Evolutionary conservation across 1,140 invertebrate species (phyloP).

Genomic region (Neoseiulus cucumeris): DNA sequence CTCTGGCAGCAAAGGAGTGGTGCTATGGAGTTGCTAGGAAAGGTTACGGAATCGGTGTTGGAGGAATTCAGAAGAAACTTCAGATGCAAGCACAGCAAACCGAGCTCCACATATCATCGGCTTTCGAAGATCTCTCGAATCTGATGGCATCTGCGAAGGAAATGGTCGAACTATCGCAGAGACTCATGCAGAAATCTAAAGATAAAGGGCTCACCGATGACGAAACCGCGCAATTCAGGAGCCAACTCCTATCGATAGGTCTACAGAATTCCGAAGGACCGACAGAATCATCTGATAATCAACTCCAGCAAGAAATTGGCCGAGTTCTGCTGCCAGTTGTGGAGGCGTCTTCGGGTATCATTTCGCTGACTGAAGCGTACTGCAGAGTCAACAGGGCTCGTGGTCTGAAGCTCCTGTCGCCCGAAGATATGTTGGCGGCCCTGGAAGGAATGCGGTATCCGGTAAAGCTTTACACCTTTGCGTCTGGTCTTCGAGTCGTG

Average conservation of each 20-base stretch:
- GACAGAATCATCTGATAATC: constrained; percentile 43
- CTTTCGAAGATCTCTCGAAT: constrained; percentile 85
- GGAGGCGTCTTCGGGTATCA: constrained; percentile 76
- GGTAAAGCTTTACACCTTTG: constrained; percentile 52
- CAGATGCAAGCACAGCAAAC: constrained; percentile 71
- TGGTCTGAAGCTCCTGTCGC: constrained; percentile 59
- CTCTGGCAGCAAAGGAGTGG: constrained; percentile 30
- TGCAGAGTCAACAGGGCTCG: constrained; percentile 65
- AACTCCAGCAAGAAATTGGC: constrained; percentile 65
- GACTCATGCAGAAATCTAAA: constrained; percentile 76
- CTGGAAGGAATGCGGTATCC: constrained; percentile 38
- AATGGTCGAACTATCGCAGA: constrained; percentile 80
- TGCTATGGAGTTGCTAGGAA: constrained; percentile 14
- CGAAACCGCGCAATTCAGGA: constrained; percentile 35
- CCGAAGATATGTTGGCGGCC: constrained; percentile 78
- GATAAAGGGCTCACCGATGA: constrained; percentile 91
- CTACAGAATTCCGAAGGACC: neutral
- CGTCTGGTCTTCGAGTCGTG: constrained; percentile 72
- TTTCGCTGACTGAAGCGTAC: constrained; percentile 87
- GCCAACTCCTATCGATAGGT: constrained; percentile 15
- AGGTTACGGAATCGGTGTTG: constrained; percentile 52
- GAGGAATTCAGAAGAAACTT: constrained; percentile 80
- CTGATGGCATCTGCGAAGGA: constrained; percentile 73
- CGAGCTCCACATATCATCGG: constrained; percentile 68
- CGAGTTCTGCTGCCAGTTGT: constrained; percentile 58